phyloP scores from a whole-genome alignment of 1,140 invertebrate genomes.

The Leucophenga varia region DNA sequence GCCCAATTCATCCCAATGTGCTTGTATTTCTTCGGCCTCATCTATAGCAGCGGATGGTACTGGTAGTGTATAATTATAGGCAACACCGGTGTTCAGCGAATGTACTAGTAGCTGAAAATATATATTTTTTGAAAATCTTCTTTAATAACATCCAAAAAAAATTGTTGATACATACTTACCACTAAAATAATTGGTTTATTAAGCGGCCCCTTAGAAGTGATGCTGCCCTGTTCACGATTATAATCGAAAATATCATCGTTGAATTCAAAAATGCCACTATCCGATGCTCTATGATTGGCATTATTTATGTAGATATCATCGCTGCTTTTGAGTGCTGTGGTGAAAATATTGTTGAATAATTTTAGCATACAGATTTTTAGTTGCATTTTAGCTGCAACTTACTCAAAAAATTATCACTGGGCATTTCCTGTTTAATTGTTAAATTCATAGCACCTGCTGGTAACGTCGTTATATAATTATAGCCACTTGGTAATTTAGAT shows the following conservation, averaged over 20 bases:
- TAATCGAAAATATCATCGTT: conserved; percentile 79
- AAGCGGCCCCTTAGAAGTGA: conserved; percentile 27
- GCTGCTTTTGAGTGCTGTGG: conserved; percentile 66
- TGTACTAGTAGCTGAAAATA: conserved; percentile 69
- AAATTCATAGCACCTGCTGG: conserved; percentile 83
- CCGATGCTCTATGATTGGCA: conserved; percentile 70
- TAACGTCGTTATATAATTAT: conserved; percentile 80
- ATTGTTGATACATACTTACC: conserved; percentile 17
- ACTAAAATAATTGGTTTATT: conserved; percentile 23
- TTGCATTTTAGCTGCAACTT: conserved; percentile 57
- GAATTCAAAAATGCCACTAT: conserved; percentile 71
- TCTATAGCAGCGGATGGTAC: conserved; percentile 49
- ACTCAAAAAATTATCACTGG: conserved; percentile 84
- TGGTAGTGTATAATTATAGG: conserved; percentile 79
- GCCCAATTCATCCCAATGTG: conserved; percentile 31
- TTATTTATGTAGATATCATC: conserved; percentile 72
- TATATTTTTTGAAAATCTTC: neutral
- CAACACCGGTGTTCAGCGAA: conserved; percentile 74
- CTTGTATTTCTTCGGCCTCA: conserved; percentile 27
- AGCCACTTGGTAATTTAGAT: conserved; percentile 69
- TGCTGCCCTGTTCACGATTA: conserved; percentile 31
- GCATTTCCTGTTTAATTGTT: conserved; percentile 78
- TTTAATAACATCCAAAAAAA: neutral
- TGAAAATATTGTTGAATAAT: neutral
- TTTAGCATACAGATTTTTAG: too few species aligned